These are phyloP conservation scores for Melanargia galathea DNA, from an alignment of 2,888 invertebrate genomes.

Conservation along the genomic window DNA sequence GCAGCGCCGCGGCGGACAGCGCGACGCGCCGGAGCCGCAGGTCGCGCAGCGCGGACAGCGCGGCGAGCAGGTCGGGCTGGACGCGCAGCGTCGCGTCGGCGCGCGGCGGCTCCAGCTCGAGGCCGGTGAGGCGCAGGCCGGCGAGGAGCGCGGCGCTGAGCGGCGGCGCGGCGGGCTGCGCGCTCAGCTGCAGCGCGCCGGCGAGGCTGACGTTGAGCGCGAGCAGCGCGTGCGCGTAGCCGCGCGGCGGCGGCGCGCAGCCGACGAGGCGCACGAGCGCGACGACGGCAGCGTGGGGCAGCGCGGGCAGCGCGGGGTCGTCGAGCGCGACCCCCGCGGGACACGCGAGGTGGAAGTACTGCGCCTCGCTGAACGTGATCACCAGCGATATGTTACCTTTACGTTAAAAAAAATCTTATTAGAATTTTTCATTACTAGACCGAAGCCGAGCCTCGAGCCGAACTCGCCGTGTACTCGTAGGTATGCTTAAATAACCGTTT, in stretches of 20 bases:
- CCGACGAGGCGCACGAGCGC: conserved; percentile 32
- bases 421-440: no score
- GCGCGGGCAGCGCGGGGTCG: conserved; percentile 38
- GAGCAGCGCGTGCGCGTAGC: conserved; percentile 35
- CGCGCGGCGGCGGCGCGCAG: conserved; percentile 41
- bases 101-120: conserved; percentile 77
- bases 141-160: conserved; percentile 83
- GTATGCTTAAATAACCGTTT: no score
- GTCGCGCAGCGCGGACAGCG: conserved; percentile 28
- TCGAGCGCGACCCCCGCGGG: conserved; percentile 36
- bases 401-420: no score
- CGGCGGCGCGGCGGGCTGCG: conserved; percentile 76
- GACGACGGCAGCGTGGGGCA: conserved; percentile 33
- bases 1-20: conserved; percentile 17
- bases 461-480: no score
- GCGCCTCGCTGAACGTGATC: conserved; percentile 26
- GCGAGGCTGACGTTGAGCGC: conserved; percentile 74
- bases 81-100: conserved; percentile 83
- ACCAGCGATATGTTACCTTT: neutral
- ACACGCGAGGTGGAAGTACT: conserved; percentile 37
- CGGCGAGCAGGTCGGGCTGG: conserved; percentile 59
- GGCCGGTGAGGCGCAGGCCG: conserved; percentile 81
- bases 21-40: conserved; percentile 35
- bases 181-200: conserved; percentile 80
- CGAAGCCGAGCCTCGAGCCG: no score